phyloP scores from a whole-genome alignment of 2,797 vertebrate genomes.

The Phataginus tricuspis region DNA sequence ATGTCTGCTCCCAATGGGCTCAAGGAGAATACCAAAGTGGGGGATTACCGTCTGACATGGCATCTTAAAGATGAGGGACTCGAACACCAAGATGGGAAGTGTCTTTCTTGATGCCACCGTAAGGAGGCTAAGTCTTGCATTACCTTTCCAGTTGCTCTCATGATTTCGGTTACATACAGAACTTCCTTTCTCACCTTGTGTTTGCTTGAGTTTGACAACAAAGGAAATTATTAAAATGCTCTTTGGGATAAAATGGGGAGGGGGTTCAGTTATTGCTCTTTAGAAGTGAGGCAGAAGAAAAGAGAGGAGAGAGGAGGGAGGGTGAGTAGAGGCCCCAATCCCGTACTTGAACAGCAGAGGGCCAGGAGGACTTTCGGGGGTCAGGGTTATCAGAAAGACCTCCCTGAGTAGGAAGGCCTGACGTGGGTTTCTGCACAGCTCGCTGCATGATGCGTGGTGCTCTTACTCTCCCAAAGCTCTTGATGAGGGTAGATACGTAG shows the following conservation, averaged over 20 bases:
- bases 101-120: not conserved
- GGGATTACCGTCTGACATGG: not conserved
- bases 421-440: not conserved
- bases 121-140: not conserved
- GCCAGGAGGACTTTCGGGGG: not conserved
- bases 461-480: not conserved
- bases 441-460: not conserved
- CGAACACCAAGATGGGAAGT: not conserved
- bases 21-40: not conserved
- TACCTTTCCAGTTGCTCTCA: not conserved
- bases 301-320: not conserved
- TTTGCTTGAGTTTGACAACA: not conserved
- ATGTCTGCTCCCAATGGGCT: not conserved
- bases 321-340: not conserved
- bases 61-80: conserved; percentile 19
- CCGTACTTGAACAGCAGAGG: not conserved
- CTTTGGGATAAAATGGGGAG: not conserved
- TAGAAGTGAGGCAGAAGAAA: not conserved
- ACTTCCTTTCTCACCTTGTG: not conserved
- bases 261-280: not conserved
- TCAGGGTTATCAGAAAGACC: not conserved
- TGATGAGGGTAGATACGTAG: not conserved
- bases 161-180: not conserved
- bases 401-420: not conserved
- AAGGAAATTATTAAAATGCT: not conserved